phyloP scores from a whole-genome alignment of 2,113 vertebrate species.

The Oreochromis spilurus region DNA sequence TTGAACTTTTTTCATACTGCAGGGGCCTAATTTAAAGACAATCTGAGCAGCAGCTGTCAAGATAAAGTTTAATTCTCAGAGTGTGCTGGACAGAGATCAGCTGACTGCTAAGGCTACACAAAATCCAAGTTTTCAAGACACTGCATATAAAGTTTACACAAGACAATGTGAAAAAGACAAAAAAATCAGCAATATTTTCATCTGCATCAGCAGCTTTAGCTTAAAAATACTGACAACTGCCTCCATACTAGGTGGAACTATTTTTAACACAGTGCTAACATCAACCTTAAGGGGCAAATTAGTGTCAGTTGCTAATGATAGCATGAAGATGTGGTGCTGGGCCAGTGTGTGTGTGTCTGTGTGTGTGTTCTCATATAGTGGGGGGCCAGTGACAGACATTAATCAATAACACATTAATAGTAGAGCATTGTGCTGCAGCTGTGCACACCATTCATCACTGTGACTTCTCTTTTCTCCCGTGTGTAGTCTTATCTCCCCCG shows the following conservation, averaged over 20 bases:
- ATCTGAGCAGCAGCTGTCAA: neutral
- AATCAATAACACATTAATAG: constrained; percentile 64
- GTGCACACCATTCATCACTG: constrained; percentile 57
- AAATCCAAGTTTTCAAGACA: neutral
- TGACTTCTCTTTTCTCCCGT: constrained; percentile 35
- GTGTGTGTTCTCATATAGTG: neutral
- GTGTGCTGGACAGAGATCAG: neutral
- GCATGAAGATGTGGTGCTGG: neutral
- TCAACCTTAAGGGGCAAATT: constrained; percentile 7
- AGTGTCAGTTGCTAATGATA: constrained; percentile 23
- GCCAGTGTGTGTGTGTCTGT: neutral
- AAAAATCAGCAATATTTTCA: neutral
- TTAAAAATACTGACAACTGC: neutral
- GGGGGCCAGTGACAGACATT: constrained; percentile 37
- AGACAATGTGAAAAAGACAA: neutral
- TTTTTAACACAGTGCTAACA: neutral
- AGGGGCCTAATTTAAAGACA: neutral
- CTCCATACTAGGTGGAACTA: neutral
- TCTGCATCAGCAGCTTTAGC: neutral
- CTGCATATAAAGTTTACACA: neutral
- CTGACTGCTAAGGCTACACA: neutral
- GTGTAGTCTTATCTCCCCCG: constrained; percentile 35
- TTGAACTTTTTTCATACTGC: neutral
- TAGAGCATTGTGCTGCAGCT: constrained; percentile 22
- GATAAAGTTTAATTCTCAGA: neutral